phyloP scores from a whole-genome alignment of 2,797 vertebrate genomes.

The Odontamblyopus lacepedii region DNA sequence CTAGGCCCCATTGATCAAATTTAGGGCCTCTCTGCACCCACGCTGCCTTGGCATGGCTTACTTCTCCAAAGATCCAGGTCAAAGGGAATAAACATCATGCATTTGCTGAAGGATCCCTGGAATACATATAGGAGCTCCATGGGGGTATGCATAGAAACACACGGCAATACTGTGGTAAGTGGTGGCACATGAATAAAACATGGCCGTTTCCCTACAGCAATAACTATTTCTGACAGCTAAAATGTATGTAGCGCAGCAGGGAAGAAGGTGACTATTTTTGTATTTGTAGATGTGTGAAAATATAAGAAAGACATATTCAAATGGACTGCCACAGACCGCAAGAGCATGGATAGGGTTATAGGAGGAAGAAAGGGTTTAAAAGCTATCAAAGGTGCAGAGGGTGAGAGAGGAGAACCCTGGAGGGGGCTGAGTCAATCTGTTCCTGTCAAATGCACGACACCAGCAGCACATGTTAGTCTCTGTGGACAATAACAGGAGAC shows the following conservation, averaged over 20 bases:
- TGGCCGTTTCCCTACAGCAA: constrained; percentile 18
- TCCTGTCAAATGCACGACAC: constrained; percentile 21
- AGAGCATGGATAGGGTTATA: neutral
- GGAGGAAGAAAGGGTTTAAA: constrained; percentile 13
- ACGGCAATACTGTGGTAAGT: constrained; percentile 11
- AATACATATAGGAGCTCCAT: neutral
- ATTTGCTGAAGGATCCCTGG: neutral
- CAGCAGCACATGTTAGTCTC: constrained; percentile 37
- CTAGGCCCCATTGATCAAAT: constrained; percentile 65
- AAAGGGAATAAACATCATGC: constrained; percentile 12
- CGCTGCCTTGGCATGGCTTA: constrained; percentile 33
- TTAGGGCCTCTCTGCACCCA: constrained; percentile 28
- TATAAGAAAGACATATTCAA: constrained; percentile 19
- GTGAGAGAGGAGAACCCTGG: constrained; percentile 16
- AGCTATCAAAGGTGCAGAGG: constrained; percentile 30
- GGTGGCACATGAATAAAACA: constrained; percentile 54
- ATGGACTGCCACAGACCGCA: constrained; percentile 15
- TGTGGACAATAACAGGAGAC: constrained; percentile 36
- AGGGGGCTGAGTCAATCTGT: constrained; percentile 38
- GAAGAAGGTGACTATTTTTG: constrained; percentile 12
- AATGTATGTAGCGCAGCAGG: constrained; percentile 1
- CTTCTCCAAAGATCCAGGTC: constrained; percentile 17
- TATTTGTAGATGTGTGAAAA: constrained; percentile 8
- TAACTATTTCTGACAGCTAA: constrained; percentile 20
- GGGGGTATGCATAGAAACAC: constrained; percentile 10